Percentiles rank a stretch among this genome's conserved stretches.
phyloP scores from a whole-genome alignment of 2,797 vertebrate species.

The Orientallactaga sibirica region DNA sequence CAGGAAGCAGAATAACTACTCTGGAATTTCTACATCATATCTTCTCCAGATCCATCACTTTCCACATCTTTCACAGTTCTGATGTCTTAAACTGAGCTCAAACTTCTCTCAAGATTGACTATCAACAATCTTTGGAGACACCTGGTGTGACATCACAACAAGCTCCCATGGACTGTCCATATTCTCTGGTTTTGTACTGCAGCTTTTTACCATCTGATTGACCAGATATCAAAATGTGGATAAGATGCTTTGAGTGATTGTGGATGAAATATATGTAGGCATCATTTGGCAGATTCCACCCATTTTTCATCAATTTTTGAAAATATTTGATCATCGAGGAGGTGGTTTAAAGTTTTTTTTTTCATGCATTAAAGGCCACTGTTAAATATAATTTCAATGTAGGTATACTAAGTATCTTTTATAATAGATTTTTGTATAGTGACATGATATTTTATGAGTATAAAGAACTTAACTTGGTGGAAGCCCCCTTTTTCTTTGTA shows the following conservation, averaged over 20 bases:
- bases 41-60: too few species aligned
- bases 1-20: neutral
- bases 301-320: neutral
- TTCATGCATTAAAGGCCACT: conserved; percentile 53
- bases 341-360: conserved; percentile 40
- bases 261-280: conserved; percentile 52
- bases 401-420: neutral
- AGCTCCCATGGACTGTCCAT: neutral
- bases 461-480: conserved; percentile 28
- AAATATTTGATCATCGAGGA: conserved; percentile 39
- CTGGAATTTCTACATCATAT: neutral
- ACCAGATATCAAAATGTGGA: neutral
- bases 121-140: neutral
- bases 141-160: neutral
- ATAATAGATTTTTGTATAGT: conserved; percentile 6
- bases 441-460: conserved; percentile 14
- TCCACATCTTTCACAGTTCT: neutral
- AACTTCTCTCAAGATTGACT: neutral
- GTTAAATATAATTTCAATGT: conserved; percentile 54
- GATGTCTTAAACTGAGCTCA: neutral
- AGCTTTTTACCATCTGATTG: neutral
- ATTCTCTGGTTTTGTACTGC: neutral
- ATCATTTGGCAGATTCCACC: neutral
- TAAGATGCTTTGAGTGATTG: neutral
- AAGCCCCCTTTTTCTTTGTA: neutral